phyloP scores from a whole-genome alignment of 2,113 vertebrate genomes.

The Proterorhinus semilunaris region DNA sequence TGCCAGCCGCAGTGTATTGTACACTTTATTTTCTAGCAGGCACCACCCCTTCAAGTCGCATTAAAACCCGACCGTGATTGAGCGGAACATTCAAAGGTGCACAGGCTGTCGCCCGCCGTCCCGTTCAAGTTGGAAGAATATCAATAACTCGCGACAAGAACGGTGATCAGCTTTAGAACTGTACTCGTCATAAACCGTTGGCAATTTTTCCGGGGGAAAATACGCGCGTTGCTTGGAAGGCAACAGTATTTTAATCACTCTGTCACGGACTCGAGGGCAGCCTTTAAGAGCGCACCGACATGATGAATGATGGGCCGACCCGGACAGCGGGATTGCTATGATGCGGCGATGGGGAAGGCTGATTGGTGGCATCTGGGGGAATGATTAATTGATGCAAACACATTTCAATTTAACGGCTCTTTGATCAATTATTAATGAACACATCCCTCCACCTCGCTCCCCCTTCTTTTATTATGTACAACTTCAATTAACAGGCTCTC shows the following conservation, averaged over 20 bases:
- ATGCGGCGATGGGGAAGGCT: conserved; percentile 56
- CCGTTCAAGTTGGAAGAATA: conserved; percentile 53
- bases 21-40: not conserved
- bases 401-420: conserved; percentile 72
- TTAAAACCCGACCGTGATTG: conserved; percentile 35
- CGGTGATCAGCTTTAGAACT: conserved; percentile 55
- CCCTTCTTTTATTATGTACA: conserved; percentile 61
- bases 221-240: conserved; percentile 44
- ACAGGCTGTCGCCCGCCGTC: conserved; percentile 21
- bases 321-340: conserved; percentile 48
- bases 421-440: conserved; percentile 74
- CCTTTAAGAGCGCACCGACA: conserved; percentile 52
- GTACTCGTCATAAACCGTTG: conserved; percentile 25
- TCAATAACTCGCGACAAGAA: conserved; percentile 54
- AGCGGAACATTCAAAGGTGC: conserved; percentile 25
- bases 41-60: not conserved
- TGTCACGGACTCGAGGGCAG: conserved; percentile 50
- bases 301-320: conserved; percentile 58
- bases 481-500: conserved; percentile 57
- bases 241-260: conserved; percentile 70
- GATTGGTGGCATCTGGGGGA: conserved; percentile 68
- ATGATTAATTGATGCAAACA: conserved; percentile 77
- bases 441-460: conserved; percentile 3
- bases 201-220: conserved; percentile 45
- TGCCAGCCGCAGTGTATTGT: not conserved